Conservation (phyloP, 2,113 vertebrate species). For the Melozone crissalis region DNA sequence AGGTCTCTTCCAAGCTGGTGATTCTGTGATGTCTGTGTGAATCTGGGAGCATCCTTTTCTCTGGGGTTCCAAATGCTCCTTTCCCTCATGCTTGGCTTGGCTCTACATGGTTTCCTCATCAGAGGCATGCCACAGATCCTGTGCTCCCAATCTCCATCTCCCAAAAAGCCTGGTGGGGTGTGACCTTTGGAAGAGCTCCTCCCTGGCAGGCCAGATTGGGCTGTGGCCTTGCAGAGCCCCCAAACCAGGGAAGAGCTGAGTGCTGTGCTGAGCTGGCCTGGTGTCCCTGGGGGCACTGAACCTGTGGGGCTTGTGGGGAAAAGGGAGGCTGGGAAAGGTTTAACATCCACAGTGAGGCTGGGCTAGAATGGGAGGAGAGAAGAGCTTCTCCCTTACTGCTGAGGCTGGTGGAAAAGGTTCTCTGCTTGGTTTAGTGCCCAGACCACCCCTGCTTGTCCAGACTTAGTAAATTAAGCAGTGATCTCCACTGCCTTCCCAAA, state of each 20-base stretch:
- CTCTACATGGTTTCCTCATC: background rate
- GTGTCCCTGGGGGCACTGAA: background rate
- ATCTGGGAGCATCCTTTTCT: background rate
- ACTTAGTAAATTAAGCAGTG: background rate
- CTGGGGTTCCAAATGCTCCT: background rate
- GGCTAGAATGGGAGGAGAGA: background rate
- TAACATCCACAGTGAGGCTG: background rate
- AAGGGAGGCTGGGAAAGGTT: background rate
- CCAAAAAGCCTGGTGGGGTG: background rate
- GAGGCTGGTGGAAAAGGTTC: background rate
- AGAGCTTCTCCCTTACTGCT: background rate
- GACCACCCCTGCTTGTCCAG: background rate
- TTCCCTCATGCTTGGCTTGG: background rate
- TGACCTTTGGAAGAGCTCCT: background rate
- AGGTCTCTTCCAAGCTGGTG: background rate
- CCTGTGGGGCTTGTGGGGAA: accelerated
- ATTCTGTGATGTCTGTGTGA: background rate
- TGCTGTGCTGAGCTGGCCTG: background rate
- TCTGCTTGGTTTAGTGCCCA: background rate
- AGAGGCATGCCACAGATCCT: background rate
- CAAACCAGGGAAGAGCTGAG: background rate
- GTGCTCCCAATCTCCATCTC: background rate
- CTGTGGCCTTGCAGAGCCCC: background rate
- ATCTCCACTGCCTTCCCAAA: background rate
- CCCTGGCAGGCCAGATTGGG: background rate